phyloP scores from a whole-genome alignment of 1,140 invertebrate species.

The Phymorhynchus buccinoides region DNA sequence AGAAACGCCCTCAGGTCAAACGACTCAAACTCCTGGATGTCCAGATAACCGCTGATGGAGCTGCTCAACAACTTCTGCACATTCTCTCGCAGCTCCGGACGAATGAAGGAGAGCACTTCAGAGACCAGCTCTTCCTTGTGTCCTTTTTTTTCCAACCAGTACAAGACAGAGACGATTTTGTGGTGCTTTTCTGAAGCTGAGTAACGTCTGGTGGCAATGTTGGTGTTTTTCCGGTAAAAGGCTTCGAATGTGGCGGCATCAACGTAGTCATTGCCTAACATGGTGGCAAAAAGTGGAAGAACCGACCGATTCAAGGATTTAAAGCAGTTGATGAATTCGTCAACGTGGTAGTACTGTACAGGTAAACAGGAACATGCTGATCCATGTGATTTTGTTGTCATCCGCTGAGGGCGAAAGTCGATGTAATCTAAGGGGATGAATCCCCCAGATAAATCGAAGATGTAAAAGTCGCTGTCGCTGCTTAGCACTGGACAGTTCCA shows the following conservation, averaged over 20 bases:
- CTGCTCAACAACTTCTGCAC: constrained; percentile 52
- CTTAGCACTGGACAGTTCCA: constrained; percentile 88
- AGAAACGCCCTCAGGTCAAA: constrained; percentile 49
- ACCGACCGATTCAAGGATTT: constrained; percentile 79
- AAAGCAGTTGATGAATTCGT: constrained; percentile 81
- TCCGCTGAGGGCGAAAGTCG: constrained; percentile 63
- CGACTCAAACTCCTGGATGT: constrained; percentile 42
- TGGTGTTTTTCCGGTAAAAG: constrained; percentile 82
- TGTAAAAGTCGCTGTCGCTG: constrained; percentile 93
- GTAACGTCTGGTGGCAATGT: constrained; percentile 71
- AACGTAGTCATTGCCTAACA: constrained; percentile 92
- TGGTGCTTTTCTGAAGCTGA: constrained; percentile 25
- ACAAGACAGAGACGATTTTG: constrained; percentile 80
- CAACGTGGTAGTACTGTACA: constrained; percentile 83
- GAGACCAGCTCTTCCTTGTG: constrained; percentile 79
- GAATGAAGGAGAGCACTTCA: constrained; percentile 72
- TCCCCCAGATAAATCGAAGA: constrained; percentile 81
- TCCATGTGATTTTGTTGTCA: constrained; percentile 40
- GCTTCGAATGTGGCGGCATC: constrained; percentile 79
- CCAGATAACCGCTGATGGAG: constrained; percentile 59
- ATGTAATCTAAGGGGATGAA: constrained; percentile 86
- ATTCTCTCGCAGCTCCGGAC: constrained; percentile 52
- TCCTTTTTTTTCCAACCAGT: constrained; percentile 82
- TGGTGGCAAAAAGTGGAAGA: constrained; percentile 84
- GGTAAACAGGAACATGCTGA: constrained; percentile 70